These are phyloP conservation scores for Embidobia sp. DNA, from an alignment of 2,888 invertebrate species.

Conservation along the genomic window DNA sequence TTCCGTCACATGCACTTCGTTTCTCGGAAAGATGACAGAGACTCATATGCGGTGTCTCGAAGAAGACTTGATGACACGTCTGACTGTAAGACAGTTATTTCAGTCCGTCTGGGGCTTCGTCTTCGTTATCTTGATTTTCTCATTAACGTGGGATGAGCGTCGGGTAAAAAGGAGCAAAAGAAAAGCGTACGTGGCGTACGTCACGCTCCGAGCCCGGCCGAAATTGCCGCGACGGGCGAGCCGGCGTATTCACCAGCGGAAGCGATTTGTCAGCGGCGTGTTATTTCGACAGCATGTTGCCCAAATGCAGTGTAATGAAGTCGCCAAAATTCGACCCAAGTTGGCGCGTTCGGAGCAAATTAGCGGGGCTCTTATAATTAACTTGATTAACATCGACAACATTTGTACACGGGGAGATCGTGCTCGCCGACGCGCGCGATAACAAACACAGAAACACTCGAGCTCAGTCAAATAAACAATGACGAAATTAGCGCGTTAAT, in stretches of 20 bases:
- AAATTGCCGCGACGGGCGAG: neutral
- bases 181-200: neutral
- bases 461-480: too few relatives aligned
- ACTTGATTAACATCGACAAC: constrained; percentile 15
- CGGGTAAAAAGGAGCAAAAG: too few relatives aligned
- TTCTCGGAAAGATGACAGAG: too few relatives aligned
- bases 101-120: neutral
- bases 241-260: constrained; percentile 6
- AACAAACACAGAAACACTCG: too few relatives aligned
- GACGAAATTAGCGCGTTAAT: too few relatives aligned
- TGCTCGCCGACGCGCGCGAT: neutral
- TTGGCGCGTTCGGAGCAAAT: constrained; percentile 1
- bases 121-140: constrained; percentile 23
- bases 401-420: too few relatives aligned
- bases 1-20: too few relatives aligned
- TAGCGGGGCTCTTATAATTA: constrained; percentile 17
- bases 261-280: constrained; percentile 18
- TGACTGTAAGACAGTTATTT: neutral
- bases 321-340: constrained; percentile 6
- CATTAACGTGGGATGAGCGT: constrained; percentile 8
- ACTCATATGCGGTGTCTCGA: too few relatives aligned
- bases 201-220: neutral
- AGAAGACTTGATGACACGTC: too few relatives aligned
- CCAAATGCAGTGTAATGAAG: constrained; percentile 17
- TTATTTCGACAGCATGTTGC: constrained; percentile 24